Conservation (phyloP, 2,113 vertebrate species). For the Labrus mixtus region DNA sequence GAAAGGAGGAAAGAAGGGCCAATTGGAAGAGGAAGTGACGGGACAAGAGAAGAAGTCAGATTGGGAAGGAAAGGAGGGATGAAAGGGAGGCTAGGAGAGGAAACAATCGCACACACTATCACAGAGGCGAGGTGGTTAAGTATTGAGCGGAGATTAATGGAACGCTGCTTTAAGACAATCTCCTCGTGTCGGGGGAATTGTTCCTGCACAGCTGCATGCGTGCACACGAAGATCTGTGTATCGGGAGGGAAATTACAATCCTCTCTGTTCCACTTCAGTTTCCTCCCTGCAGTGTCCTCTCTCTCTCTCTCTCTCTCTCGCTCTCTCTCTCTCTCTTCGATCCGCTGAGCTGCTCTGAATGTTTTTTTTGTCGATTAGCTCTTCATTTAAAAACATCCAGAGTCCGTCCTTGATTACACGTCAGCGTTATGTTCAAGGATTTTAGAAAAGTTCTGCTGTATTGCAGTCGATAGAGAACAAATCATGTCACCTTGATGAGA, state of each 20-base stretch:
- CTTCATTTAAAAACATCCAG: background rate
- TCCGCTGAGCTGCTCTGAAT: background rate
- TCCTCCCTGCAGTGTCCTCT: background rate
- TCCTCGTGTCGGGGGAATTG: constrained; percentile 6
- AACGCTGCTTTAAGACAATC: constrained; percentile 22
- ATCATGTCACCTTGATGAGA: too few species aligned
- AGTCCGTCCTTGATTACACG: background rate
- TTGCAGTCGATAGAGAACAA: too few species aligned
- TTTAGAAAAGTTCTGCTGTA: background rate
- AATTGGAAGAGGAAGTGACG: too few species aligned
- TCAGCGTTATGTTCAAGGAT: background rate
- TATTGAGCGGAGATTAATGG: constrained; percentile 6
- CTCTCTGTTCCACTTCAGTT: accelerated
- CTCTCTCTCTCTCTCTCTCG: too few species aligned
- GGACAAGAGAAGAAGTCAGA: too few species aligned
- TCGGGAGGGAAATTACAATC: constrained; percentile 28
- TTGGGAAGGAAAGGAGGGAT: too few species aligned
- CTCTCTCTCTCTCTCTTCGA: background rate
- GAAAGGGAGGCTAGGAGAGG: background rate
- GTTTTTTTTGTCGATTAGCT: background rate
- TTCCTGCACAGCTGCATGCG: constrained; percentile 4
- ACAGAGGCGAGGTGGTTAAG: background rate
- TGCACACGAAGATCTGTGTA: background rate
- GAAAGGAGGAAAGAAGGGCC: too few species aligned
- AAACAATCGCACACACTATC: background rate